These are phyloP conservation scores for Anthophora plumipes DNA, from an alignment of 2,888 invertebrate species.

Conservation along the genomic window DNA sequence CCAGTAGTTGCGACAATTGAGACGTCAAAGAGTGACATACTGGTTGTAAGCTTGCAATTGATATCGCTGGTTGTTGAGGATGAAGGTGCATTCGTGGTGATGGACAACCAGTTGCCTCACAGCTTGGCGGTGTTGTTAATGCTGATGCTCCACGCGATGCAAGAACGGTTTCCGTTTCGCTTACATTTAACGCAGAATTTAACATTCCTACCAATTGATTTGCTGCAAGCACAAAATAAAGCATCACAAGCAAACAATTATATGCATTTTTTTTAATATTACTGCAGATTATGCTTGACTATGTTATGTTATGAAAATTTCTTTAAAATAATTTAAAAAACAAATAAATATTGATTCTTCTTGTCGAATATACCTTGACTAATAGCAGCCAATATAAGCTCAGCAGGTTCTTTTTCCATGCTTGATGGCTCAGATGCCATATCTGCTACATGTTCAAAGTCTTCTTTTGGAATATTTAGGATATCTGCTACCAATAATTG, in stretches of 20 bases:
- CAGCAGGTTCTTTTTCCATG: slow-evolving; percentile 87
- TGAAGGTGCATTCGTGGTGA: slow-evolving; percentile 82
- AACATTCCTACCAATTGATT: slow-evolving; percentile 86
- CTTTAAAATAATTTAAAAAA: neutral
- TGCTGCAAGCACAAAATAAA: slow-evolving; percentile 79
- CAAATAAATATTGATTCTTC: neutral
- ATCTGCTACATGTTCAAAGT: slow-evolving; percentile 89
- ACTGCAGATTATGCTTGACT: neutral
- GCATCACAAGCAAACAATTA: neutral
- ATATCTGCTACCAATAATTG: slow-evolving; percentile 91
- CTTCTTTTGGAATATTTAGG: slow-evolving; percentile 90
- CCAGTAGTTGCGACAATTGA: slow-evolving; percentile 88
- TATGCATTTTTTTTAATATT: neutral
- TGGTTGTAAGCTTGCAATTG: slow-evolving; percentile 87
- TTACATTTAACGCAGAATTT: slow-evolving; percentile 86
- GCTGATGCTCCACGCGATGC: slow-evolving; percentile 84
- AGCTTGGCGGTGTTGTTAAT: slow-evolving; percentile 78
- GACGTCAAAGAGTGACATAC: slow-evolving; percentile 88
- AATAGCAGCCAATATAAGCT: slow-evolving; percentile 89
- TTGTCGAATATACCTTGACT: slow-evolving; percentile 86
- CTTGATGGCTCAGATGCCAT: slow-evolving; percentile 87
- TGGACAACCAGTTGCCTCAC: slow-evolving; percentile 84
- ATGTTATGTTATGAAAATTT: too few species aligned
- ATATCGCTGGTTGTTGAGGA: slow-evolving; percentile 86
- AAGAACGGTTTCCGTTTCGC: slow-evolving; percentile 86